Evolutionary conservation across 2,888 invertebrate species (phyloP).

Genomic region (Tenthredo notha): DNA sequence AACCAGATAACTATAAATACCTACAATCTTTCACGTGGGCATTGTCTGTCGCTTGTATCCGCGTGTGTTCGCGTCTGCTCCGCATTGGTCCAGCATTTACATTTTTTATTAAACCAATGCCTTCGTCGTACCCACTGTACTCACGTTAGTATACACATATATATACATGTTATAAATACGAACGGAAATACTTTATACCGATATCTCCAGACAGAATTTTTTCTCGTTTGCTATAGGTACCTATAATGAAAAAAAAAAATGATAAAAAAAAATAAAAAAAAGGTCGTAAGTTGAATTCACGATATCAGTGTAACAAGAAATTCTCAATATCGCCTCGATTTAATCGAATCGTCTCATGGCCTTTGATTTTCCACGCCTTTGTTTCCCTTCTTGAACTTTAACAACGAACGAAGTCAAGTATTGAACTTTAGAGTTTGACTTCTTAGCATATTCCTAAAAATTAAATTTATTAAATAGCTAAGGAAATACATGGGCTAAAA

Average conservation of each 20-base stretch:
- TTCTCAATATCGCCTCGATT: background rate
- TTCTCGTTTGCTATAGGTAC: background rate
- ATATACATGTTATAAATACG: background rate
- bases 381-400: slow-evolving; percentile 31
- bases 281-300: background rate
- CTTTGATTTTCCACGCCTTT: slow-evolving; percentile 7
- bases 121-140: background rate
- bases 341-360: slow-evolving; percentile 27
- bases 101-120: slow-evolving; percentile 33
- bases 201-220: background rate
- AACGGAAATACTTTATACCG: background rate
- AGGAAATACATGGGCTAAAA: background rate
- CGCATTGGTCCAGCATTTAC: slow-evolving; percentile 24
- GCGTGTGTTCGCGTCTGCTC: slow-evolving; percentile 28
- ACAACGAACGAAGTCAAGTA: background rate
- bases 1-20: slow-evolving; percentile 43
- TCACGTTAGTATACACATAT: background rate
- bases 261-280: background rate
- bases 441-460: background rate
- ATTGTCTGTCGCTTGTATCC: slow-evolving; percentile 37
- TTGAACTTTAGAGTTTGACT: background rate
- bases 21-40: slow-evolving; percentile 43
- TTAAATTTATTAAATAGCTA: background rate
- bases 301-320: background rate
- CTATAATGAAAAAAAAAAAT: too few relatives aligned